Conservation (phyloP, 1,140 invertebrate genomes). For the Aporrectodea caliginosa region DNA sequence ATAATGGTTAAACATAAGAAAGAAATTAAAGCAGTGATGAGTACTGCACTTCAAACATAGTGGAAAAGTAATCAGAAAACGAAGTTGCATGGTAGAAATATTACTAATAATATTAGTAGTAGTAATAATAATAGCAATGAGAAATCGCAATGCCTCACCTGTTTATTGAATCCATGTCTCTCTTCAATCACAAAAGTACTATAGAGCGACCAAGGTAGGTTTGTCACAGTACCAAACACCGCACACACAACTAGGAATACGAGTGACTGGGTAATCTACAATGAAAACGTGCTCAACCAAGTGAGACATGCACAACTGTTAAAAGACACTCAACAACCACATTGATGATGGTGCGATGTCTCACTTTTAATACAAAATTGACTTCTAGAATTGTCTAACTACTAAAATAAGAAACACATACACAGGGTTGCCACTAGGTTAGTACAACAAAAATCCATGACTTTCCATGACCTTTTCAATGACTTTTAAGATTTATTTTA, state of each 20-base stretch:
- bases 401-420: neutral
- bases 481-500: too few relatives aligned
- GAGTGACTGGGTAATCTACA: constrained; percentile 59
- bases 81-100: too few relatives aligned
- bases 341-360: neutral
- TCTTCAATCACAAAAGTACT: constrained; percentile 92
- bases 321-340: neutral
- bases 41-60: too few relatives aligned
- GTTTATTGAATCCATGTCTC: constrained; percentile 96
- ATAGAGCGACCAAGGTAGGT: constrained; percentile 83
- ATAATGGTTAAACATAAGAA: too few relatives aligned
- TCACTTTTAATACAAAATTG: neutral
- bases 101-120: too few relatives aligned
- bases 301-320: neutral
- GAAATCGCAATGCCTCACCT: too few relatives aligned
- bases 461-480: too few relatives aligned
- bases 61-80: too few relatives aligned
- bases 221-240: constrained; percentile 67
- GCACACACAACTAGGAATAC: constrained; percentile 73
- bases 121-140: too few relatives aligned
- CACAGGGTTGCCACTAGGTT: neutral
- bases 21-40: too few relatives aligned
- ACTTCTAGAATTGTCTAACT: neutral
- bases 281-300: constrained; percentile 1
- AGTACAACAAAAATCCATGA: too few relatives aligned